These are phyloP conservation scores for Paguma larvata DNA, from an alignment of 2,797 vertebrate genomes.

Conservation along the genomic window DNA sequence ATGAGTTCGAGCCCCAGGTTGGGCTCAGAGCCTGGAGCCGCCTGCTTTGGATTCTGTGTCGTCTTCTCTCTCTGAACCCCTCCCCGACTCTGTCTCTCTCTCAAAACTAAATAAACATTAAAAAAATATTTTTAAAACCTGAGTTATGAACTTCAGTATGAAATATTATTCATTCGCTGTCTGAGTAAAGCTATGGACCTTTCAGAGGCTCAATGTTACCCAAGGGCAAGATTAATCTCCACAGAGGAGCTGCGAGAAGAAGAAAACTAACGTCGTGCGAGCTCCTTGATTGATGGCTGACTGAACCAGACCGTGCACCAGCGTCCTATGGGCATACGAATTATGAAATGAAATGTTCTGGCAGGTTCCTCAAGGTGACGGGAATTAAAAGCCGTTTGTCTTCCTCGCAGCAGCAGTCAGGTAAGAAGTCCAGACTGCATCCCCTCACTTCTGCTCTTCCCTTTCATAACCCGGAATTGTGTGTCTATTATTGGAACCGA, in stretches of 20 bases:
- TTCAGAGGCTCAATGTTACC: conserved; percentile 5
- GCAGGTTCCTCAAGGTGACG: neutral
- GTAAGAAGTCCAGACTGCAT: neutral
- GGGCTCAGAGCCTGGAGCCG: too few relatives aligned
- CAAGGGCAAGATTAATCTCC: neutral
- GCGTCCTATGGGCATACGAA: neutral
- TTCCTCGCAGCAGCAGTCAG: neutral
- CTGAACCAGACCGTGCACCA: neutral
- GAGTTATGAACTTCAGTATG: neutral
- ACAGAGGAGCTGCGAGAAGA: neutral
- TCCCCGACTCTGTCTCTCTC: too few relatives aligned
- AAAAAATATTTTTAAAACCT: too few relatives aligned
- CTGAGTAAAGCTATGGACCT: neutral
- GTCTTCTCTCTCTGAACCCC: too few relatives aligned
- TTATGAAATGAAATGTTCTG: neutral
- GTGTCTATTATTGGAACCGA: neutral
- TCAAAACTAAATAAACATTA: too few relatives aligned
- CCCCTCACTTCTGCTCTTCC: neutral
- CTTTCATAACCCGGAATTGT: neutral
- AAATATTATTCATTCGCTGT: neutral
- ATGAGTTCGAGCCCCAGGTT: too few relatives aligned
- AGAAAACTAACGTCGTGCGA: neutral
- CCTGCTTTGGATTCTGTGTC: too few relatives aligned
- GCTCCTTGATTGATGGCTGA: neutral
- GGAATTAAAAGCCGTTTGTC: neutral